A percentile compares a stretch with the other conserved stretches of the same genome.
These are phyloP conservation scores for Agrilus planipennis DNA, from an alignment of 1,140 invertebrate genomes.

Conservation along the genomic window DNA sequence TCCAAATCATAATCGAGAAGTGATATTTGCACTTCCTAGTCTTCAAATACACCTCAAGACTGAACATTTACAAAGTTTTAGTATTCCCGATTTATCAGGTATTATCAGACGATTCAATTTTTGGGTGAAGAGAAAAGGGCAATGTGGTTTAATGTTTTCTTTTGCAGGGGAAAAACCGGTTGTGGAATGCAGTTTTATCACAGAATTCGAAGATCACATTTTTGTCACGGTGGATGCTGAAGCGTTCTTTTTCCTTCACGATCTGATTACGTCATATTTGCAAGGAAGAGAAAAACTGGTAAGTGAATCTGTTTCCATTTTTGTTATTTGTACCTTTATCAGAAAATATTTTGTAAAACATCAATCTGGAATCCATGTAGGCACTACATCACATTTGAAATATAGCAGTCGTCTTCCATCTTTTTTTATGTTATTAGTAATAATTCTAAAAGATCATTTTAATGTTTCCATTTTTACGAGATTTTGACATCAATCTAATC, in stretches of 20 bases:
- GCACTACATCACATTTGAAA: too few relatives aligned
- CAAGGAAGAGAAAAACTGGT: slow-evolving; percentile 82
- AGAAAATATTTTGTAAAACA: too few relatives aligned
- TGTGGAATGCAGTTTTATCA: slow-evolving; percentile 93
- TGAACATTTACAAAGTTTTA: slow-evolving; percentile 69
- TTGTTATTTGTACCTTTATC: too few relatives aligned
- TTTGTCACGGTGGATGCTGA: slow-evolving; percentile 97
- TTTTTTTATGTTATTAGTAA: too few relatives aligned
- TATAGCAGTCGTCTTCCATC: too few relatives aligned
- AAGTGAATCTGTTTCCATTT: too few relatives aligned
- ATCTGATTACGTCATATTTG: slow-evolving; percentile 90
- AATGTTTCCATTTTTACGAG: too few relatives aligned
- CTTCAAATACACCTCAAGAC: slow-evolving; percentile 88
- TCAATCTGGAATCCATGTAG: too few relatives aligned
- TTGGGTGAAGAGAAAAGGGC: neutral
- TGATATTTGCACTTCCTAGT: slow-evolving; percentile 89
- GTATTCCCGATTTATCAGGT: slow-evolving; percentile 55
- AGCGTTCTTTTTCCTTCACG: slow-evolving; percentile 94
- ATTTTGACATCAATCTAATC: too few relatives aligned
- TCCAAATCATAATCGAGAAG: slow-evolving; percentile 82
- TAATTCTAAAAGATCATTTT: too few relatives aligned
- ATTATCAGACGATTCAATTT: neutral
- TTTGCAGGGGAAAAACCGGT: slow-evolving; percentile 59
- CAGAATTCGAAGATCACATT: slow-evolving; percentile 97
- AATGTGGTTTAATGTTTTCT: neutral